Percentiles rank a stretch among this genome's conserved stretches.
phyloP scores from a whole-genome alignment of 1,140 invertebrate species.

The Zaprionus lachaisei region DNA sequence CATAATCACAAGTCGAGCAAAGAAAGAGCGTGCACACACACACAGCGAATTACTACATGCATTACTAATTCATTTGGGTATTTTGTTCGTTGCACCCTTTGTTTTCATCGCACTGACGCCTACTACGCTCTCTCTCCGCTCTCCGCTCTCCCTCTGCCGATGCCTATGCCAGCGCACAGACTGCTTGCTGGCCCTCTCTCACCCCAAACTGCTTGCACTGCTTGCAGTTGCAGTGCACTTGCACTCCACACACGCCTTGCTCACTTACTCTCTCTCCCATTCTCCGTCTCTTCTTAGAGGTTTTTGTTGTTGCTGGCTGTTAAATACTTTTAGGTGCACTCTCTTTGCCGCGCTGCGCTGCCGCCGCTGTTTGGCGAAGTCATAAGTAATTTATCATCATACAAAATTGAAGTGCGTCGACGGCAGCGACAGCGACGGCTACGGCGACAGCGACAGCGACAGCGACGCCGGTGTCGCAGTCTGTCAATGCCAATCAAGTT shows the following conservation, averaged over 20 bases:
- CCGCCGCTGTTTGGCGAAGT: slow-evolving; percentile 51
- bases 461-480: slow-evolving; percentile 48
- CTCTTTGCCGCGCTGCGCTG: slow-evolving; percentile 28
- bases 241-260: background rate
- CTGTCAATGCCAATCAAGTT: slow-evolving; percentile 78
- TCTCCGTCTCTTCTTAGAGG: slow-evolving; percentile 16
- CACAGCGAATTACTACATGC: slow-evolving; percentile 34
- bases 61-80: slow-evolving; percentile 75
- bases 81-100: slow-evolving; percentile 64
- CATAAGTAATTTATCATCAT: slow-evolving; percentile 81
- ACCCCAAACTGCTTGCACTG: slow-evolving; percentile 1
- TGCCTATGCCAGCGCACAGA: background rate
- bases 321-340: slow-evolving; percentile 67
- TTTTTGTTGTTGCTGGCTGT: slow-evolving; percentile 24
- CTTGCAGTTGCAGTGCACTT: background rate
- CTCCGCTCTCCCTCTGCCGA: background rate
- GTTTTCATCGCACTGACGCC: slow-evolving; percentile 15
- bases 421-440: slow-evolving; percentile 42
- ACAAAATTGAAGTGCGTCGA: slow-evolving; percentile 70
- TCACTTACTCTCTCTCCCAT: background rate
- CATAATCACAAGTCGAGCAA: slow-evolving; percentile 33
- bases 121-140: background rate
- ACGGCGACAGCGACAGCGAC: slow-evolving; percentile 43
- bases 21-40: slow-evolving; percentile 41
- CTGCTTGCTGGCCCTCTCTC: slow-evolving; percentile 8